Base-by-base conservation (phyloP, 2,113 vertebrate species). In the Pristiophorus japonicus region DNA sequence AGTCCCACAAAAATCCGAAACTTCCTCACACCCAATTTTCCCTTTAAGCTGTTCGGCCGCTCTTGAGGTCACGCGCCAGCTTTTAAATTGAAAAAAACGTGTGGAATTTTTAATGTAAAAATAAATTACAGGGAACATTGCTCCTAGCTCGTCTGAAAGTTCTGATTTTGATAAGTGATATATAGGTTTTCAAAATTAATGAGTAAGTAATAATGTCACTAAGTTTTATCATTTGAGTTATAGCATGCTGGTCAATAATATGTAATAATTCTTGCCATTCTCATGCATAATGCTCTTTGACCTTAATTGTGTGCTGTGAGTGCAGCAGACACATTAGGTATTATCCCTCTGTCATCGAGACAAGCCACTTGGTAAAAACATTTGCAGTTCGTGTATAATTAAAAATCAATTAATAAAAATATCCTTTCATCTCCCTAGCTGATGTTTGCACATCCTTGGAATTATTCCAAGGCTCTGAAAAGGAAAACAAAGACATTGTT, bases 351-450 rank as follows among this genome's bases (percentile, higher is more conserved):
- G 30, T 62, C 34, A 62, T 18, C 24, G 27, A 88, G 20, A 55
- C 22, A 55, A 59, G 24, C 24, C 24, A 4, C 14, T 4, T 30
- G 55, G 34, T n/a, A 91, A 78, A 78, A 78, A 38, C 59, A 5
- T 81, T 59, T 91, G 51, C 59, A 34, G 55, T 91, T 91, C 34
- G 8, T n/a, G 55, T 91, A 62, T 62, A 59, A 62, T 62, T 63
- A 62, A 91, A 91, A 91, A 91, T 63, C 88, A 91, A 91, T 91
- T 34, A 62, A 59, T n/a, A 59, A 62, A 91, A 62, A 62, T 91
- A 91, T 62, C 55, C 55, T 91, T 91, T 91, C 55, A 91, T 59
- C 27, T 91, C 88, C 85, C 51, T 27, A 55, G 85, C 24, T 55
- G 27, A 27, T 5, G 51, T 18, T 55, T 59, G 24, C 30, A 59